Evolutionary conservation across 2,888 invertebrate genomes (phyloP), one percentile per base, ranked within the genome.

Genomic region (Pocota personata): DNA sequence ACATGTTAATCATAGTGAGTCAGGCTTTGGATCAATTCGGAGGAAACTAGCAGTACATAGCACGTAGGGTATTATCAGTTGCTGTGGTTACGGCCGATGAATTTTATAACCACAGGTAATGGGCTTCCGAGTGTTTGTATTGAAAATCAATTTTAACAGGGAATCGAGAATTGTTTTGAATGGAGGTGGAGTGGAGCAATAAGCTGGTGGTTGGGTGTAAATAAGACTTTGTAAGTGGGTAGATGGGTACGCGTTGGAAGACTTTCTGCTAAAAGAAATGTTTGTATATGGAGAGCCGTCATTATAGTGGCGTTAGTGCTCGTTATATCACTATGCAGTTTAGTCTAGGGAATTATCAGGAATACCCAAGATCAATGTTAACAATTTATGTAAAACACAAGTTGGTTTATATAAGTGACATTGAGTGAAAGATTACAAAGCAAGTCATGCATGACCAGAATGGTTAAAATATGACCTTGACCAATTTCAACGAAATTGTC

Each of bases 1-100:
- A 55, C 48, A 37, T 72, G 86, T 60, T 86, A 86, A 86, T 82
- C 76, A 72, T 46, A 40, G 62, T 83, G 86, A 79, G 71, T 86
- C 76, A 80, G 60, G 58, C 62, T 62, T 67, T 16, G 58, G 37
- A 21, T 69, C 10, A n/a, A 58, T 37, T 50, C 10, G 5, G 46
- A 1, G 67, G 10, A 1, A 30, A 46, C 32, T 55, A 55, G 50
- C 32, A 32, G 19, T 50, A 75, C 32, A 55, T 64, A 40, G 52
- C 66, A 57, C 27, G 60, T 62, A 35, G 48, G 24, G 43, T 52
- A 62, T 72, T 21, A 37, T 40, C 50, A 46, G 7, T 14, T 24
- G 14, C n/a, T 50, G 60, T 40, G 69, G 48, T 58, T 67, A 32
- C 21, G 40, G 27, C 35, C 14, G 16, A 19, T 52, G n/a, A 37